Percentiles rank a stretch among this genome's conserved stretches.
Conservation (phyloP, 2,888 invertebrate genomes). For the Drosophila macrospina region DNA sequence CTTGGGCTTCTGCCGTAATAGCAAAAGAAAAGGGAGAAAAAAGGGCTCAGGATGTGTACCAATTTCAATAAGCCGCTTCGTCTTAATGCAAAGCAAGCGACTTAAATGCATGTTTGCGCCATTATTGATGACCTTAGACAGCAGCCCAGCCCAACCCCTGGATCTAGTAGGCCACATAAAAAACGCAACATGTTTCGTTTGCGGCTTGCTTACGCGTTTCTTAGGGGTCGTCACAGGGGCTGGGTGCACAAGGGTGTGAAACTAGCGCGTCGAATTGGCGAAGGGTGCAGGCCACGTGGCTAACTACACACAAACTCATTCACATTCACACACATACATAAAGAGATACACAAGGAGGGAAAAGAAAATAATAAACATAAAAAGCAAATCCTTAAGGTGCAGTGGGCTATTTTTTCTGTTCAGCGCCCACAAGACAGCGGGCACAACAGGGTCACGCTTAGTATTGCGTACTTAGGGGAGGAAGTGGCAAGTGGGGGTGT, state of each 20-base stretch:
- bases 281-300: constrained; percentile 63
- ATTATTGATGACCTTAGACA: constrained; percentile 78
- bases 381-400: constrained; percentile 67
- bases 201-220: constrained; percentile 51
- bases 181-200: constrained; percentile 63
- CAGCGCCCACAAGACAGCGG: constrained; percentile 27
- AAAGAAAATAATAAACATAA: constrained; percentile 67
- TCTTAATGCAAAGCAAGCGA: constrained; percentile 65
- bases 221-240: constrained; percentile 17
- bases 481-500: background rate
- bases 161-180: constrained; percentile 53
- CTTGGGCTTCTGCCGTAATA: constrained; percentile 26
- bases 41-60: constrained; percentile 71
- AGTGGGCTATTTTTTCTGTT: constrained; percentile 54
- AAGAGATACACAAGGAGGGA: constrained; percentile 11
- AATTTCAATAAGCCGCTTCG: constrained; percentile 69
- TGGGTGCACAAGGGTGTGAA: constrained; percentile 60
- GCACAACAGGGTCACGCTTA: constrained; percentile 19
- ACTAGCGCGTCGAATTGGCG: constrained; percentile 62
- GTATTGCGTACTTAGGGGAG: background rate
- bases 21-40: constrained; percentile 19
- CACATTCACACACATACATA: constrained; percentile 12
- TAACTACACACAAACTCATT: constrained; percentile 17
- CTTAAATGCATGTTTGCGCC: constrained; percentile 69
- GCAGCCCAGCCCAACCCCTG: constrained; percentile 11